A percentile compares a stretch with the other conserved stretches of the same genome.
These are phyloP conservation scores for Oreochromis mossambicus DNA, from an alignment of 2,797 vertebrate species.

Conservation along the genomic window DNA sequence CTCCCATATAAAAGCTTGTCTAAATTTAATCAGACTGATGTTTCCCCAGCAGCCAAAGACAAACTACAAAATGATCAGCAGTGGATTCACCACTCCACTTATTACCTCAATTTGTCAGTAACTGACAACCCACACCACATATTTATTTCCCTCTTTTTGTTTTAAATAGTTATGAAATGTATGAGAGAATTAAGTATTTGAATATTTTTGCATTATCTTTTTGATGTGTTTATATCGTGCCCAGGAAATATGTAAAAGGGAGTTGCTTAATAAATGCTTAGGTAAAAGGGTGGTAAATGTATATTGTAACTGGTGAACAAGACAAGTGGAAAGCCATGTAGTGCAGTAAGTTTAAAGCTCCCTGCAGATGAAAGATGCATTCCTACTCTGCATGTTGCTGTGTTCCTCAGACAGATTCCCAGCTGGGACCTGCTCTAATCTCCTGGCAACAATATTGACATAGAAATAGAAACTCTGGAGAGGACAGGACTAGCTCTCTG, in stretches of 20 bases:
- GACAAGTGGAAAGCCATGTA: constrained; percentile 36
- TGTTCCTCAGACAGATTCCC: constrained; percentile 72
- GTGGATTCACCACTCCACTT: not conserved
- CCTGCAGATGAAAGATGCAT: constrained; percentile 73
- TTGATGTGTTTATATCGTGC: too few relatives aligned
- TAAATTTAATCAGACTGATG: not conserved
- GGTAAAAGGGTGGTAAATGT: not conserved
- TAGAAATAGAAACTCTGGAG: constrained; percentile 71
- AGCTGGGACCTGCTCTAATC: constrained; percentile 75
- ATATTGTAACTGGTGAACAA: not conserved
- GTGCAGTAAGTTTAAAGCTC: constrained; percentile 54
- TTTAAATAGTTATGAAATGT: not conserved
- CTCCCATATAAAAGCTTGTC: not conserved
- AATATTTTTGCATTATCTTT: not conserved
- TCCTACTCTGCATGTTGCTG: constrained; percentile 74
- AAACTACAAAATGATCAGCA: not conserved
- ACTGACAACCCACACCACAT: not conserved
- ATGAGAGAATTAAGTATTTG: not conserved
- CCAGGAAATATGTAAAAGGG: not conserved
- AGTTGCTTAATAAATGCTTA: not conserved
- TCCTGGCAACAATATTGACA: constrained; percentile 76
- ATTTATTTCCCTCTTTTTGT: not conserved
- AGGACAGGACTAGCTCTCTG: constrained; percentile 56
- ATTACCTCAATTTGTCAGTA: not conserved
- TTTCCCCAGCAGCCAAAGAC: not conserved